phyloP scores from a whole-genome alignment of 2,888 invertebrate species.

The Phalera bucephala region DNA sequence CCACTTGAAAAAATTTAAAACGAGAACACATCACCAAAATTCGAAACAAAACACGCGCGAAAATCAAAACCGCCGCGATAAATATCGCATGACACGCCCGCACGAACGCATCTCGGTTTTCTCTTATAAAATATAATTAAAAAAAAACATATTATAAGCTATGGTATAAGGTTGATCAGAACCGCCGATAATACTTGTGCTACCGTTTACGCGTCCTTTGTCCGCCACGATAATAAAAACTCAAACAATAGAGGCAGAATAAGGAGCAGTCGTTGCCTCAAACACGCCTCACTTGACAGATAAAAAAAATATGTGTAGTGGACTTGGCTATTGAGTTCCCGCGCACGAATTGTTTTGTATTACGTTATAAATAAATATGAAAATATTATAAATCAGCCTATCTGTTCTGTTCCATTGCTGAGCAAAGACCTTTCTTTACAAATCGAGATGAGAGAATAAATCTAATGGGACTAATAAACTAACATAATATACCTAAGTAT shows the following conservation, averaged over 20 bases:
- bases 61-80: slow-evolving; percentile 47
- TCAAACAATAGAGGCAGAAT: slow-evolving; percentile 69
- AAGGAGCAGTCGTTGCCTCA: slow-evolving; percentile 60
- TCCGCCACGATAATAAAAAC: slow-evolving; percentile 73
- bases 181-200: slow-evolving; percentile 71
- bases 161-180: slow-evolving; percentile 75
- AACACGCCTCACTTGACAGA: slow-evolving; percentile 65
- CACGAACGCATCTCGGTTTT: slow-evolving; percentile 57
- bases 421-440: too few species aligned
- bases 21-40: slow-evolving; percentile 56
- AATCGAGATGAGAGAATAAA: too few species aligned
- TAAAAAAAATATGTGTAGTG: slow-evolving; percentile 57
- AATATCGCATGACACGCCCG: slow-evolving; percentile 65
- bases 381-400: too few species aligned
- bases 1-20: too few species aligned
- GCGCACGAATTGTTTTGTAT: slow-evolving; percentile 33
- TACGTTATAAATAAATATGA: too few species aligned
- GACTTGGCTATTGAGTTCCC: slow-evolving; percentile 58
- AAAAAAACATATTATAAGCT: slow-evolving; percentile 50
- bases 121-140: slow-evolving; percentile 51
- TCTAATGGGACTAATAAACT: too few species aligned
- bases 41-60: slow-evolving; percentile 46
- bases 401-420: too few species aligned
- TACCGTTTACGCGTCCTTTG: slow-evolving; percentile 81
- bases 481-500: too few species aligned